phyloP scores from a whole-genome alignment of 2,113 vertebrate species.

The Genyomyrus donnyi region DNA sequence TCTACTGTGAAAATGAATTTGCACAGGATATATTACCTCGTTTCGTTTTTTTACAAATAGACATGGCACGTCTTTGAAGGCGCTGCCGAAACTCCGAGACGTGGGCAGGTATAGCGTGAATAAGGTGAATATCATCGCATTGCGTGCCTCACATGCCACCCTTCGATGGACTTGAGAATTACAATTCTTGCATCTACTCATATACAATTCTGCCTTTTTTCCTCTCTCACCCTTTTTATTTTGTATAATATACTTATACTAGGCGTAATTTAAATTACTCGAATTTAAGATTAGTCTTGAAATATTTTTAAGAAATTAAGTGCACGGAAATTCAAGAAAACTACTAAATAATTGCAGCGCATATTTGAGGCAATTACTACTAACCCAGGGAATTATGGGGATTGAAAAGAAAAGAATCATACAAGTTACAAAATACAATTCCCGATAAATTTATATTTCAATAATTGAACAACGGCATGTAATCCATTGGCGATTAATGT shows the following conservation, averaged over 20 bases:
- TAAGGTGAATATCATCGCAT: slow-evolving; percentile 10
- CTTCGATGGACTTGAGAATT: slow-evolving; percentile 30
- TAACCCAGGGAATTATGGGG: background rate
- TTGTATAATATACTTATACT: background rate
- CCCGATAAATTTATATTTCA: background rate
- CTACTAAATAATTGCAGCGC: background rate
- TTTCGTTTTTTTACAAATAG: background rate
- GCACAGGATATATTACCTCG: background rate
- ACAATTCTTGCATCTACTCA: background rate
- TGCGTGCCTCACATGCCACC: slow-evolving; percentile 53
- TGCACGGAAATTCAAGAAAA: background rate
- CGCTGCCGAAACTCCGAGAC: background rate
- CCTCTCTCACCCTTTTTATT: background rate
- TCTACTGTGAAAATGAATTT: slow-evolving; percentile 5
- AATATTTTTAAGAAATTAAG: background rate
- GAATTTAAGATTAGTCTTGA: background rate
- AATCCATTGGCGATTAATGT: background rate
- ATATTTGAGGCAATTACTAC: background rate
- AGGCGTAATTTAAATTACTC: background rate
- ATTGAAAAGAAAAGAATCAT: background rate
- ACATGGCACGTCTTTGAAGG: background rate
- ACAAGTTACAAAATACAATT: background rate
- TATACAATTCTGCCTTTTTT: background rate
- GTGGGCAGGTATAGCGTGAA: slow-evolving; percentile 1
- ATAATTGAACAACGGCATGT: background rate